These are phyloP conservation scores for Rhinoderma darwinii DNA, from an alignment of 2,113 vertebrate genomes.

Conservation along the genomic window DNA sequence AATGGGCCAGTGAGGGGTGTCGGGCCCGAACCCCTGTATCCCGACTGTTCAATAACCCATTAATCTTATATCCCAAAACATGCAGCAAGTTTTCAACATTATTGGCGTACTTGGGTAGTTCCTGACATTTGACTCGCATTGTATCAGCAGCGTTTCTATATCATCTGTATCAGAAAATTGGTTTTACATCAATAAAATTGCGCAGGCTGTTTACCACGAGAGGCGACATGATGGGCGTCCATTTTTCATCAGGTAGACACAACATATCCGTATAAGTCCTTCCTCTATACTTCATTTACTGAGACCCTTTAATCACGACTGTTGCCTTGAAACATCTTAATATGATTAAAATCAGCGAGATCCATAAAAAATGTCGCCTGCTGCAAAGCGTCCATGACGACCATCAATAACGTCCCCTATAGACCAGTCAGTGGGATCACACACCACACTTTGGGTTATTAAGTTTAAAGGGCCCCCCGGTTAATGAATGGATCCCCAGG, in stretches of 20 bases:
- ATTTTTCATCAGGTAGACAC: neutral
- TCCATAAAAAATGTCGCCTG: neutral
- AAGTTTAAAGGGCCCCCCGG: neutral
- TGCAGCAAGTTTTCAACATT: too few relatives aligned
- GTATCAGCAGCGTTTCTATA: too few relatives aligned
- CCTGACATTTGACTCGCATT: too few relatives aligned
- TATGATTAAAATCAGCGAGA: conserved; percentile 4
- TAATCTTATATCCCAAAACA: too few relatives aligned
- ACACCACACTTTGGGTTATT: neutral
- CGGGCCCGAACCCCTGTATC: too few relatives aligned
- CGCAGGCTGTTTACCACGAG: too few relatives aligned
- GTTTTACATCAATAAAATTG: neutral
- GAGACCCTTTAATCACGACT: neutral
- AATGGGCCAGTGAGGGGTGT: too few relatives aligned
- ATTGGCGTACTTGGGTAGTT: too few relatives aligned
- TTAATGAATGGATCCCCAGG: conserved; percentile 24
- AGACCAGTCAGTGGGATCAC: neutral
- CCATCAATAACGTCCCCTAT: neutral
- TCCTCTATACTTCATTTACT: neutral
- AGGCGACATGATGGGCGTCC: neutral
- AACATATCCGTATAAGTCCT: neutral
- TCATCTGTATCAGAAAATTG: neutral
- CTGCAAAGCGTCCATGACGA: neutral
- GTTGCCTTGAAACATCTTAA: neutral
- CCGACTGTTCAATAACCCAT: too few relatives aligned